Percentiles rank a stretch among this genome's conserved stretches.
Evolutionary conservation across 2,113 vertebrate species (phyloP).

Genomic region (Hypomesus transpacificus): DNA sequence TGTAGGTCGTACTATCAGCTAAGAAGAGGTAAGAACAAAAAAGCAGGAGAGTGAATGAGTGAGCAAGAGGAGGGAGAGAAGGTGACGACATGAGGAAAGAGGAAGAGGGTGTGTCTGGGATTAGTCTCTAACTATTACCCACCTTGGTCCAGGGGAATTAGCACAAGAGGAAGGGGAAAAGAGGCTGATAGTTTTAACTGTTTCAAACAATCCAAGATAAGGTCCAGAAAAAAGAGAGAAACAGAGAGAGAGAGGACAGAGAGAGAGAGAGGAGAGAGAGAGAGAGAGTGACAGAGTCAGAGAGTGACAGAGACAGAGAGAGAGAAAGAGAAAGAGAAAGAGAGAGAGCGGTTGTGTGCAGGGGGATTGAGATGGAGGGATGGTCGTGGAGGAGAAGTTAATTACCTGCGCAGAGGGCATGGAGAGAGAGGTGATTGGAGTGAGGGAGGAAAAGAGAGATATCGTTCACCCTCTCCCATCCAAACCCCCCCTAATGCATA

Average conservation of each 20-base stretch:
- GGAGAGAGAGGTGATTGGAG: constrained; percentile 33
- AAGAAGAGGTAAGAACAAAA: constrained; percentile 45
- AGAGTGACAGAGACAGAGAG: neutral
- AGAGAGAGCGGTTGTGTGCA: constrained; percentile 1
- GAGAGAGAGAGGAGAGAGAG: neutral
- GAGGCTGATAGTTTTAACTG: constrained; percentile 80
- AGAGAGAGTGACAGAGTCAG: too few species aligned
- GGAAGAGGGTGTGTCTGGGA: constrained; percentile 40
- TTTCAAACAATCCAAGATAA: constrained; percentile 79
- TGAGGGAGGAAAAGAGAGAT: constrained; percentile 51
- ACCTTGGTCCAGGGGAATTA: constrained; percentile 78
- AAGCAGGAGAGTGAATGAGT: constrained; percentile 1
- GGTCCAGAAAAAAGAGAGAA: constrained; percentile 74
- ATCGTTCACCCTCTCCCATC: constrained; percentile 55
- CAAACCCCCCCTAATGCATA: constrained; percentile 55
- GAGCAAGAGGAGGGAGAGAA: constrained; percentile 10
- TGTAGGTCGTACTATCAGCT: constrained; percentile 46
- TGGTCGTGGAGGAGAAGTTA: constrained; percentile 18
- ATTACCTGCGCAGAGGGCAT: constrained; percentile 30
- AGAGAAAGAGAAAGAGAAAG: neutral
- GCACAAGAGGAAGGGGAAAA: constrained; percentile 53
- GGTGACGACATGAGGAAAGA: constrained; percentile 7
- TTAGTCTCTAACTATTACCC: constrained; percentile 70
- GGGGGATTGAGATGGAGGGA: neutral
- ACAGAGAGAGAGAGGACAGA: constrained; percentile 60